Base-by-base conservation (phyloP, 2,888 invertebrate species). In the Amiota minor region DNA sequence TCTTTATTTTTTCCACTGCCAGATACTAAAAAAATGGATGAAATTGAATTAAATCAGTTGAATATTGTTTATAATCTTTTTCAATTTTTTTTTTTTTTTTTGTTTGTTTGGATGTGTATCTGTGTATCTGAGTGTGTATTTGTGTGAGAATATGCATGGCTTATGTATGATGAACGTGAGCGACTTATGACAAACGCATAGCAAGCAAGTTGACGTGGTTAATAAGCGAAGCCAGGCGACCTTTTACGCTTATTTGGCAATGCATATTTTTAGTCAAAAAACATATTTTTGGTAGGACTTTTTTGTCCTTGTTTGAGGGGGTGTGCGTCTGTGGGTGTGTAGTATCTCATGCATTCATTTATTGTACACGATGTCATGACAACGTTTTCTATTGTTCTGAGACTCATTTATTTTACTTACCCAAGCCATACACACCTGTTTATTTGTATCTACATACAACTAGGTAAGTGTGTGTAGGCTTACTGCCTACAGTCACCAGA, bases 321-420 rank as follows among this genome's bases (percentile, higher is more conserved):
- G 75, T 74, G 65, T 64, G 71, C 65, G 71, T 72, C 64, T 23
- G 20, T 70, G 9, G 6, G 11, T 35, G 16, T n/a, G n/a, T n/a
- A n/a, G n/a, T 11, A 14, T 61, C n/a, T 55, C 35, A 59, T 4
- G n/a, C 45, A 62, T 62, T 62, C 56, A 47, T 61, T 35, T 71
- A 64, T 59, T 23, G 45, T 62, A 45, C 35, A 62, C n/a, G 53
- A n/a, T 12, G 62, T 20, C 55, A 16, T 67, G 50, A 67, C 69
- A 55, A 14, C 67, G 70, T 71, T 70, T 75, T 76, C 76, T 81
- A 79, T 82, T 81, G 79, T 77, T 82, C 85, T 77, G 86, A 77
- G 83, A 79, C 83, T 83, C 83, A 83, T 83, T 83, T 83, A 83
- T 83, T 83, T 86, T 84, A 85, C 86, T 83, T 86, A 85, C 86